Conservation (phyloP, 2,113 vertebrate genomes). For the Physeter macrocephalus region DNA sequence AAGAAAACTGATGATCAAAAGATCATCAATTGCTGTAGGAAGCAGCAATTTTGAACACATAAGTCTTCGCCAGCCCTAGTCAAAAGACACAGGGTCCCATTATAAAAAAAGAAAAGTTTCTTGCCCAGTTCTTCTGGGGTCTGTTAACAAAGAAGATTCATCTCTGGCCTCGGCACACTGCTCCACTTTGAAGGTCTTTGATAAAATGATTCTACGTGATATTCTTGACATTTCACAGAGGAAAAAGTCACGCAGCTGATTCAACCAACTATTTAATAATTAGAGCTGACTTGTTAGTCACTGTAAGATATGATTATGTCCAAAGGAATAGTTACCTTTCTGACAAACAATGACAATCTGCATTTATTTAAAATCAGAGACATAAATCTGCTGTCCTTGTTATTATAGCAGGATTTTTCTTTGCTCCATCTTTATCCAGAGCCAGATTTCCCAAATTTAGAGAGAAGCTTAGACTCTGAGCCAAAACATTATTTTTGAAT, state of each 20-base stretch:
- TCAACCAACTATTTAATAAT: slow-evolving; percentile 6
- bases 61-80: slow-evolving; percentile 5
- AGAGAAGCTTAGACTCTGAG: slow-evolving; percentile 39
- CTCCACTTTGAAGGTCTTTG: slow-evolving; percentile 15
- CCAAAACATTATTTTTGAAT: slow-evolving; percentile 45
- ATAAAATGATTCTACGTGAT: slow-evolving; percentile 38
- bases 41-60: slow-evolving; percentile 25
- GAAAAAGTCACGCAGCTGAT: background rate
- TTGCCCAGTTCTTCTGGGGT: background rate
- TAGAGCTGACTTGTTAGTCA: slow-evolving; percentile 18
- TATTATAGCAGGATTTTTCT: slow-evolving; percentile 8
- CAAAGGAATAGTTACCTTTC: slow-evolving; percentile 22
- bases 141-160: slow-evolving; percentile 57
- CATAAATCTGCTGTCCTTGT: background rate
- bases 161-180: background rate
- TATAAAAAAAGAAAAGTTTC: background rate
- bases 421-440: slow-evolving; percentile 29
- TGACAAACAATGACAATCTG: slow-evolving; percentile 9
- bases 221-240: slow-evolving; percentile 18
- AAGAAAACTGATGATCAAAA: slow-evolving; percentile 41
- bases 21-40: too few relatives aligned
- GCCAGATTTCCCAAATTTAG: slow-evolving; percentile 38
- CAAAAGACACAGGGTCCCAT: slow-evolving; percentile 1
- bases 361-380: slow-evolving; percentile 36
- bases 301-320: slow-evolving; percentile 2